These are phyloP conservation scores for Abrostola tripartita DNA, from an alignment of 2,888 invertebrate species.

Conservation along the genomic window DNA sequence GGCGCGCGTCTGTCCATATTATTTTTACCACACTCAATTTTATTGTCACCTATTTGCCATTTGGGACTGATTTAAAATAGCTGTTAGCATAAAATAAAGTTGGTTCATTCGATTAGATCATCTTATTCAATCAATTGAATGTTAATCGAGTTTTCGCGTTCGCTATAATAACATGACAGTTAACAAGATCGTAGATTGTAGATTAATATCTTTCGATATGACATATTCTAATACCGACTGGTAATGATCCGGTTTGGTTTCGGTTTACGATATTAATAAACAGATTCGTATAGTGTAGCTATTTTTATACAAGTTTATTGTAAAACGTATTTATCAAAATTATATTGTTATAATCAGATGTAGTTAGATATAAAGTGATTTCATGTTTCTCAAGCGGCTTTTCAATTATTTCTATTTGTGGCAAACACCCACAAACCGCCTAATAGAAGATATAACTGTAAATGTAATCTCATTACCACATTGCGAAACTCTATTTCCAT, in stretches of 20 bases:
- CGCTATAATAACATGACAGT: constrained; percentile 68
- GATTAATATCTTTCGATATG: constrained; percentile 69
- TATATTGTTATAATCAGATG: constrained; percentile 45
- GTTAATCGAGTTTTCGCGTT: constrained; percentile 75
- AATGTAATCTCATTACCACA: constrained; percentile 78
- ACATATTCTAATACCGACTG: constrained; percentile 63
- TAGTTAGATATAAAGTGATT: constrained; percentile 44
- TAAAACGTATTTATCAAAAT: constrained; percentile 26
- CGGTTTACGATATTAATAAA: constrained; percentile 29
- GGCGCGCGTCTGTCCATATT: constrained; percentile 64
- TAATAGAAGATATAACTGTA: constrained; percentile 74
- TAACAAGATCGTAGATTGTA: constrained; percentile 71
- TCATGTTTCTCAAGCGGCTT: constrained; percentile 50
- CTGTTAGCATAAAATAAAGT: constrained; percentile 79
- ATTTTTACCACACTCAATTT: constrained; percentile 74
- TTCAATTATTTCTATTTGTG: constrained; percentile 63
- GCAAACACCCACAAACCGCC: constrained; percentile 68
- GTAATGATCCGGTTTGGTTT: constrained; percentile 61
- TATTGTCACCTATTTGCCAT: constrained; percentile 75
- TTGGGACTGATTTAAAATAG: constrained; percentile 75
- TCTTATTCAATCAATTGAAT: constrained; percentile 75
- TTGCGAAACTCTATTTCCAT: constrained; percentile 78
- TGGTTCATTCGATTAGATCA: constrained; percentile 73
- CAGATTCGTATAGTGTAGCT: constrained; percentile 20
- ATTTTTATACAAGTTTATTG: constrained; percentile 48